phyloP scores from a whole-genome alignment of 2,113 vertebrate species.

The Colossoma macropomum region DNA sequence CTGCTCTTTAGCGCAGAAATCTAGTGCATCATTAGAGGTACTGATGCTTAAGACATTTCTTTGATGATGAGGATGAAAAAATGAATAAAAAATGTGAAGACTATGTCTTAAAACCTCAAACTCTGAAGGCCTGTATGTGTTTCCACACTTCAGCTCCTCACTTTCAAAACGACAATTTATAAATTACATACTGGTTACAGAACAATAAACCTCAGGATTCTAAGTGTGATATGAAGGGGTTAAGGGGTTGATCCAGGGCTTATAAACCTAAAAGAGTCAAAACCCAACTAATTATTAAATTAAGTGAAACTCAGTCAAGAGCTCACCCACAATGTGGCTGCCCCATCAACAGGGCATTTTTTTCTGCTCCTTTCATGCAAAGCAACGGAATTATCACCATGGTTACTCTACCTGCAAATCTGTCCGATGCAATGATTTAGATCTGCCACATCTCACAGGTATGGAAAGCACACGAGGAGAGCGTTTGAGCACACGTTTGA shows the following conservation, averaged over 20 bases:
- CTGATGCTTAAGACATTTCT: background rate
- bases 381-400: conserved; percentile 63
- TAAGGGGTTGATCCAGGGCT: background rate
- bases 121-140: background rate
- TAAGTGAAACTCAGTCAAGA: background rate
- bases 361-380: conserved; percentile 52
- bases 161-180: background rate
- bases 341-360: no score
- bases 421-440: conserved; percentile 72
- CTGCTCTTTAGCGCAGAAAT: no score
- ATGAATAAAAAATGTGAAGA: background rate
- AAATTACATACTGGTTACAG: no score
- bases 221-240: no score
- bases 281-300: no score
- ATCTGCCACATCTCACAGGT: conserved; percentile 68
- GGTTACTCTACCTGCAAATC: conserved; percentile 63
- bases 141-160: background rate
- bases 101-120: no score
- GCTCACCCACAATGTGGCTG: background rate
- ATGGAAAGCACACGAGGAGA: conserved; percentile 65
- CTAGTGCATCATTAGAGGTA: background rate
- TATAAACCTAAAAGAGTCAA: background rate
- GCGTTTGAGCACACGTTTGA: conserved; percentile 70
- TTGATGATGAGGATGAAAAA: background rate
- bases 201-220: no score